Base-by-base conservation (phyloP, 2,113 vertebrate species). In the Thalassarche chlororhynchos region DNA sequence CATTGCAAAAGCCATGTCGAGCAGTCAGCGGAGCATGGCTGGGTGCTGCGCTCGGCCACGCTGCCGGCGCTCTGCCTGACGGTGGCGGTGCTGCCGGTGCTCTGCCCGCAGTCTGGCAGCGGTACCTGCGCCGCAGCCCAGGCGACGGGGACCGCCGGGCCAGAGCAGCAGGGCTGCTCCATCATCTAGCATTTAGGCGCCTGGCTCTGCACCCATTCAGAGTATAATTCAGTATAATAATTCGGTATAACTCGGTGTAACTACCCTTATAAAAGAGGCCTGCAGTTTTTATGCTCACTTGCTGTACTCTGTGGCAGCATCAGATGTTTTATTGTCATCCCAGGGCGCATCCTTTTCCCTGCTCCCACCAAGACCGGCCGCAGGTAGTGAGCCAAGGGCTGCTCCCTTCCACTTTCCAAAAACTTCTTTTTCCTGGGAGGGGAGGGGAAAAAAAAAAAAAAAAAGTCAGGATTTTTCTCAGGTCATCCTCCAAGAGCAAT, bases 1-100 rank as follows among this genome's bases (percentile, higher is more conserved):
- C 44, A 4, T 9, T 7, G 17, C 40, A 40, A 7, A 51, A 52
- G 51, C 25, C 1, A 2, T 0, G 10, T 20, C 0, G 18, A 46
- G 55, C 11, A 12, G 21, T 4, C 7, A 16, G 54, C 3, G 3
- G 42, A n/a, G 54, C 20, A 2, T 3, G 2, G 36, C 38, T 3
- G 74, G 32, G 32, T 13, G 31, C 75, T 34, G 40, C 2, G 10
- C 42, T 16, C 8, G 14, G 71, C 19, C 29, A 6, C 9, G 60
- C 60, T 18, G 36, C n/a, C 38, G 2, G n/a, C 8, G 55, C 55
- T 18, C 29, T 12, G 82, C 80, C 71, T 3, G 29, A 29, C 65
- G 82, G 36, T 23, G 19, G 68, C 38, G 2, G 69, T 9, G 76
- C 60, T 81, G 46, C 58, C 42, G 3, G 51, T 9, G 1, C 32